phyloP scores from a whole-genome alignment of 2,113 vertebrate species.

The Neogobius melanostomus region DNA sequence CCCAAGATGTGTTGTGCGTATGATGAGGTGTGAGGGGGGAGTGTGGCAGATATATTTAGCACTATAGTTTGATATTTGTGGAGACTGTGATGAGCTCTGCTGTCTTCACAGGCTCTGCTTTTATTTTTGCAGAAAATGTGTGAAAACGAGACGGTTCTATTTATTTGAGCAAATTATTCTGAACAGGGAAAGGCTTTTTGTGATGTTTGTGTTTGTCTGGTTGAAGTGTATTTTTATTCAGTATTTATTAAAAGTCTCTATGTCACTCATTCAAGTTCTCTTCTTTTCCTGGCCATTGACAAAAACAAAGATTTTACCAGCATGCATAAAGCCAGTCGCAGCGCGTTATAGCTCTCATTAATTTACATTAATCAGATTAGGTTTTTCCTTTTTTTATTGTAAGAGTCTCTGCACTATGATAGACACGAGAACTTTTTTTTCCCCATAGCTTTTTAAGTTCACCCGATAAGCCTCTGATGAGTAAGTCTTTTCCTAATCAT shows the following conservation, averaged over 20 bases:
- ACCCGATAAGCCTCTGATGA: background rate
- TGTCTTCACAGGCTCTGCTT: slow-evolving; percentile 1
- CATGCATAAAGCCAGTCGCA: too few species aligned
- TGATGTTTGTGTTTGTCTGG: slow-evolving; percentile 25
- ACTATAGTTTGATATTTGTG: slow-evolving; percentile 19
- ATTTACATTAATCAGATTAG: too few species aligned
- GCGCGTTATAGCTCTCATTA: too few species aligned
- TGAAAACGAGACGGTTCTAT: slow-evolving; percentile 12
- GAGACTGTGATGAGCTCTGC: slow-evolving; percentile 6
- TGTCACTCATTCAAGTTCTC: slow-evolving; percentile 9
- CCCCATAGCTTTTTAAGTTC: background rate
- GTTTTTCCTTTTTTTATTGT: background rate
- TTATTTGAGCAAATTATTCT: slow-evolving; percentile 15
- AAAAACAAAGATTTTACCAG: too few species aligned
- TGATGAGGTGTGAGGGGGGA: slow-evolving; percentile 29
- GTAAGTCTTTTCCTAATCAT: background rate
- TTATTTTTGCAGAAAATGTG: slow-evolving; percentile 27
- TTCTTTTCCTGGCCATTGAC: background rate
- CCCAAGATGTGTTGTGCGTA: slow-evolving; percentile 23
- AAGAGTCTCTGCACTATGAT: background rate
- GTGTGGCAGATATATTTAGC: slow-evolving; percentile 36
- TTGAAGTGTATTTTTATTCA: slow-evolving; percentile 37
- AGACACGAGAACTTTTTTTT: too few species aligned
- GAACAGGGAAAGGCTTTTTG: slow-evolving; percentile 31
- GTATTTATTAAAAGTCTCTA: slow-evolving; percentile 50